phyloP scores from a whole-genome alignment of 2,797 vertebrate genomes.

The Ctenopoma multispine region DNA sequence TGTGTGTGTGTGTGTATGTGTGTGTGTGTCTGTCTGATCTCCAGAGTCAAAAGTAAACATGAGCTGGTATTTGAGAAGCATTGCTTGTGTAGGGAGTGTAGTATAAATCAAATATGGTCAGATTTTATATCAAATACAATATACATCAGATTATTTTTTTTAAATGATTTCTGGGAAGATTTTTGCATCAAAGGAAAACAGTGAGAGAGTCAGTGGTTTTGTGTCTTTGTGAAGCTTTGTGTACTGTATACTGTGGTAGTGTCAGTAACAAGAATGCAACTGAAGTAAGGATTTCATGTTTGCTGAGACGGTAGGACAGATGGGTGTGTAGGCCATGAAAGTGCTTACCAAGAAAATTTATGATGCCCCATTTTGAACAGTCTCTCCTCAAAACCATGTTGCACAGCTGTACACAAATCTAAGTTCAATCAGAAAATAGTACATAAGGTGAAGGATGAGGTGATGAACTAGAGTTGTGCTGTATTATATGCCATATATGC shows the following conservation, averaged over 20 bases:
- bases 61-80: slow-evolving; percentile 14
- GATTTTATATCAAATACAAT: background rate
- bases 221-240: slow-evolving; percentile 10
- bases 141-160: background rate
- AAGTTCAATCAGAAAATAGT: no score
- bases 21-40: slow-evolving; percentile 8
- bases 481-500: no score
- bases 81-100: background rate
- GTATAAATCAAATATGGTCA: no score
- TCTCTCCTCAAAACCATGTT: background rate
- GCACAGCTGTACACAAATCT: no score
- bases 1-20: background rate
- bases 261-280: slow-evolving; percentile 41
- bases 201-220: slow-evolving; percentile 51
- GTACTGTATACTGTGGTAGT: background rate
- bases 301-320: slow-evolving; percentile 29
- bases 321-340: slow-evolving; percentile 15
- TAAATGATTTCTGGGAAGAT: background rate
- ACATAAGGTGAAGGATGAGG: no score
- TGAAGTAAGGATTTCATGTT: slow-evolving; percentile 36
- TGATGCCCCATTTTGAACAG: no score
- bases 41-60: slow-evolving; percentile 12
- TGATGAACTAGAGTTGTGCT: no score
- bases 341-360: slow-evolving; percentile 12
- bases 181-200: slow-evolving; percentile 25